Base-by-base conservation (phyloP, 2,888 invertebrate species). In the Carcina quercana region DNA sequence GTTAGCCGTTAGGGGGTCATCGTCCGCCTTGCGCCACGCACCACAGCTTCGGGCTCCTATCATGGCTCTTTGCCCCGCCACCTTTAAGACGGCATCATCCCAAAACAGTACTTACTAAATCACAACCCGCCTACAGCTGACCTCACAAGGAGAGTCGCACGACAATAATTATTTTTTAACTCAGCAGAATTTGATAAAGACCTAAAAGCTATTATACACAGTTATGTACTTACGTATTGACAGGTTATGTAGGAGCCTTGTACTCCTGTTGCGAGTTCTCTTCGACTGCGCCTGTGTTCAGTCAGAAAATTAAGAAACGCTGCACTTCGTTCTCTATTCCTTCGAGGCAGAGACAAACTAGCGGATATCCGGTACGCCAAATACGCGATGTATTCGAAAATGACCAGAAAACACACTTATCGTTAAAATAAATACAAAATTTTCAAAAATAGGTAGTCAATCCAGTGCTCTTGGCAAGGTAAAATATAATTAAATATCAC, bases 201-300 rank as follows among this genome's bases (percentile, higher is more conserved):
- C 22, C 49, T 58, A 58, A 51, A 59, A 54, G 51, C 51, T 47
- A 61, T 41, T 49, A 24, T 12, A 8, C 11, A 74, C 66, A 52
- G 48, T 13, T 31, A 60, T n/a, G n/a, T 78, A 84, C 84, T 84
- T 71, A 85, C 84, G 65, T 79, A 80, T 68, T 82, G 69, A 84
- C 84, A 83, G 84, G 84, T 85, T 84, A 83, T 72, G 80, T 80
- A 84, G 84, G 84, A 85, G 84, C 82, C 80, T 80, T 82, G 79
- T 78, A 85, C 84, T 84, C 84, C 84, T 85, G 80, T 79, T 76
- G 76, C 82, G 78, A 67, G 75, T 80, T 79, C 67, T 64, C 79
- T 71, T 70, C 76, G 74, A 84, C 83, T 83, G 83, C 83, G 82
- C 82, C 75, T 82, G 80, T 80, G n/a, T n/a, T n/a, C n/a, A n/a